These are phyloP conservation scores for Bibio marci DNA, from an alignment of 2,888 invertebrate species.

Conservation along the genomic window DNA sequence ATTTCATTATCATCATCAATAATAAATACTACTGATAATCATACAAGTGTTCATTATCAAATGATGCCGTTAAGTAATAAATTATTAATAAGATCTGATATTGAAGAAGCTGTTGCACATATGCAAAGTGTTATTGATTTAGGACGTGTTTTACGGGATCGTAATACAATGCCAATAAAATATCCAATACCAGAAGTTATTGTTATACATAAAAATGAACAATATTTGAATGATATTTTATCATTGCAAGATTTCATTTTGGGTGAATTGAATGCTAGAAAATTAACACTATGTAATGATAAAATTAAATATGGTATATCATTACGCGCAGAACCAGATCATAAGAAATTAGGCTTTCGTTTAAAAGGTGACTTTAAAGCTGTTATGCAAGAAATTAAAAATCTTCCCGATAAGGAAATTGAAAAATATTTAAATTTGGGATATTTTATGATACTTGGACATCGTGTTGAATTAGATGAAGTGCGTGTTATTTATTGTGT, in stretches of 20 bases:
- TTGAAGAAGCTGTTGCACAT: constrained; percentile 74
- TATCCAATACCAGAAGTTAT: constrained; percentile 92
- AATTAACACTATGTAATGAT: constrained; percentile 69
- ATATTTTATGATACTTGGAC: constrained; percentile 53
- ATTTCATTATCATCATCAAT: constrained; percentile 5
- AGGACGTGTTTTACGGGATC: constrained; percentile 80
- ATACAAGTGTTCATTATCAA: constrained; percentile 77
- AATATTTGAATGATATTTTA: constrained; percentile 59
- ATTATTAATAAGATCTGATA: constrained; percentile 59
- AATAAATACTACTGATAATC: constrained; percentile 26
- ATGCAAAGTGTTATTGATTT: constrained; percentile 95
- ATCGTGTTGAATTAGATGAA: constrained; percentile 61
- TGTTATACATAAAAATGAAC: constrained; percentile 74
- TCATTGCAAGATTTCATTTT: constrained; percentile 70
- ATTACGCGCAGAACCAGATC: constrained; percentile 86
- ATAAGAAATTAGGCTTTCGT: constrained; percentile 69
- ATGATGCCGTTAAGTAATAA: constrained; percentile 64
- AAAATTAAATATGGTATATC: constrained; percentile 85
- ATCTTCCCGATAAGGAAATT: constrained; percentile 59
- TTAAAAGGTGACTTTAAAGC: constrained; percentile 82
- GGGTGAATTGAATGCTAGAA: constrained; percentile 84
- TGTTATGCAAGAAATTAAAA: constrained; percentile 65
- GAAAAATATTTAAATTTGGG: constrained; percentile 55
- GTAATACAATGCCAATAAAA: constrained; percentile 86
- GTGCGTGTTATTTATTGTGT: constrained; percentile 68